Evolutionary conservation across 1,140 invertebrate genomes (phyloP).

Genomic region (Drosophila seguyi): DNA sequence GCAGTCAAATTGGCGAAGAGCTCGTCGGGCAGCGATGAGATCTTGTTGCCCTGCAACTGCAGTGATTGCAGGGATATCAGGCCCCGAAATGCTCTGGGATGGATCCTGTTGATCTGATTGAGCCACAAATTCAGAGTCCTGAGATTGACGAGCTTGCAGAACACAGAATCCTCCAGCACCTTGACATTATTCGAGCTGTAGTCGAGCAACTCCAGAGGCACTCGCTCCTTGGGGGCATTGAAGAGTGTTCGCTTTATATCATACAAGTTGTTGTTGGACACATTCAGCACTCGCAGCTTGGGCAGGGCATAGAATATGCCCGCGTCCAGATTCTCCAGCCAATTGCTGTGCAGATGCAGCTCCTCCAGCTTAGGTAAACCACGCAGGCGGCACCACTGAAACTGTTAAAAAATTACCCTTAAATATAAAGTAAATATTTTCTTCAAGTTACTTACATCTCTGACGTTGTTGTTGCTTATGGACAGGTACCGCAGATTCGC

Average conservation of each 20-base stretch:
- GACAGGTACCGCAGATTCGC: constrained; percentile 52
- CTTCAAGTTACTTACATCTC: constrained; percentile 50
- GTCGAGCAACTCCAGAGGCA: constrained; percentile 57
- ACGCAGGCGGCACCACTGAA: constrained; percentile 50
- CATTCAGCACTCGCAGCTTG: constrained; percentile 55
- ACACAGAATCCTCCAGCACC: constrained; percentile 41
- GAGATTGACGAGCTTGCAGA: constrained; percentile 45
- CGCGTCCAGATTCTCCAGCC: constrained; percentile 57
- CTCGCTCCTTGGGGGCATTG: constrained; percentile 13
- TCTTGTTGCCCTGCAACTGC: constrained; percentile 66
- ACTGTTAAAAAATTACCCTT: constrained; percentile 14
- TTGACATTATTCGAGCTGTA: constrained; percentile 72
- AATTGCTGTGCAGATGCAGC: constrained; percentile 65
- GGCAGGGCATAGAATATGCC: constrained; percentile 59
- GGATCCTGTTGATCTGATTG: constrained; percentile 58
- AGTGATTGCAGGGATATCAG: constrained; percentile 51
- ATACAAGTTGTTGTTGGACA: constrained; percentile 69
- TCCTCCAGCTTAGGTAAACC: constrained; percentile 54
- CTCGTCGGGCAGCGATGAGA: constrained; percentile 41
- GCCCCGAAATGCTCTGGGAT: constrained; percentile 48
- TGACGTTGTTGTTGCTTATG: constrained; percentile 68
- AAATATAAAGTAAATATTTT: neutral
- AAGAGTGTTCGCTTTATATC: constrained; percentile 53
- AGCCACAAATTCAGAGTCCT: constrained; percentile 58
- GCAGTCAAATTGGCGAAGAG: constrained; percentile 61